Base-by-base conservation (phyloP, 2,797 vertebrate genomes). In the Notolepis coatsorum region DNA sequence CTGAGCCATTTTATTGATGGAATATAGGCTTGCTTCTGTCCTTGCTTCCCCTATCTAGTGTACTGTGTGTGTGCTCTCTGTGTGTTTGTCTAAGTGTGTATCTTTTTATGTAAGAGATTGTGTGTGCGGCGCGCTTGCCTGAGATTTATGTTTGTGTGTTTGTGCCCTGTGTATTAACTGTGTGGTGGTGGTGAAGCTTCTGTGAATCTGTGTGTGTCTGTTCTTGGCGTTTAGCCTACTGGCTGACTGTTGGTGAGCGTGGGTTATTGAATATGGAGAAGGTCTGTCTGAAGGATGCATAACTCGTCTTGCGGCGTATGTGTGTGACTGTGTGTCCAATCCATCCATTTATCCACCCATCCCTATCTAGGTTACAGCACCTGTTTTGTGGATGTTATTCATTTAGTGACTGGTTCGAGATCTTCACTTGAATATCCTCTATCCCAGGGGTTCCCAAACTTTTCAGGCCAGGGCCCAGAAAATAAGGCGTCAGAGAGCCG, bases 1-100 rank as follows among this genome's bases (percentile, higher is more conserved):
- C 15, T 23, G 30, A 46, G 61, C 31, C 1, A 0, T 68, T 53
- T 55, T 21, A 65, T 61, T 49, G 57, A 65, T 25, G 55, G 20
- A 4, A n/a, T 1, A 1, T 7, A 20, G 5, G 33, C 51, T 31
- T 59, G 48, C 62, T 51, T 50, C 10, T 2, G 20, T 30, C 8
- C 15, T 59, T 35, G 10, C 21, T 9, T 23, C 30, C 30, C 30
- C 4, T n/a, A n/a, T n/a, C n/a, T n/a, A n/a, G n/a, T 37, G 35
- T 37, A n/a, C n/a, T 37, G 35, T 5, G 35, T 37, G 35, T n/a
- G 35, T 37, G 35, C 6, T 60, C 28, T 37, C n/a, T 54, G 5
- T 3, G 17, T 7, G 20, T 37, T n/a, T 15, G 3, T 20, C 13
- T 30, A 0, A 15, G 9, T 28, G 13, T 27, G 18, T 51, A 20